These are phyloP conservation scores for Solenodon paradoxus DNA, from an alignment of 2,113 vertebrate species.

Conservation along the genomic window DNA sequence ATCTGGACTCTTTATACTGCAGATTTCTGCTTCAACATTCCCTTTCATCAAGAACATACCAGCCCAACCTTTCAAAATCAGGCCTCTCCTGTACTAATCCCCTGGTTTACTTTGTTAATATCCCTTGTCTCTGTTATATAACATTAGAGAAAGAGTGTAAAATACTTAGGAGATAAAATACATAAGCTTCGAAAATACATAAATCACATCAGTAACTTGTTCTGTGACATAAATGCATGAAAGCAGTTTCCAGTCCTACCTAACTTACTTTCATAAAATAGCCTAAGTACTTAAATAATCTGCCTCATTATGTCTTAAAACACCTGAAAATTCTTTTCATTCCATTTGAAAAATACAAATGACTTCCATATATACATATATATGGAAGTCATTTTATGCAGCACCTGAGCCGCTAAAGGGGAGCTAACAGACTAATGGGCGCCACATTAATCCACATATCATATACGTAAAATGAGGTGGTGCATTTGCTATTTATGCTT, in stretches of 20 bases:
- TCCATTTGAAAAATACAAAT: background rate
- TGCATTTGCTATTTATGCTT: constrained; percentile 51
- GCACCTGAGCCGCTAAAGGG: background rate
- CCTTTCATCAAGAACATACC: background rate
- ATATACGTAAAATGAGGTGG: constrained; percentile 7
- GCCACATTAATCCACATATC: background rate
- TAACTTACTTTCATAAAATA: background rate
- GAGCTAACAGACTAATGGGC: background rate
- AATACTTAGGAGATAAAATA: background rate
- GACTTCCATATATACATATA: constrained; percentile 15
- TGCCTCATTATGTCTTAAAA: constrained; percentile 39
- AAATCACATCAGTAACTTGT: background rate
- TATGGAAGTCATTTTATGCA: constrained; percentile 35
- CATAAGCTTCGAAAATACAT: background rate
- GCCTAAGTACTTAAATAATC: background rate
- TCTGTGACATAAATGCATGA: background rate
- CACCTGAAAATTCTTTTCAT: constrained; percentile 26
- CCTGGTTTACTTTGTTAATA: background rate
- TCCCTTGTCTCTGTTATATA: background rate
- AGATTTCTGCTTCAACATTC: background rate
- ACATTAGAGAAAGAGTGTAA: background rate
- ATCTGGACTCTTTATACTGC: background rate
- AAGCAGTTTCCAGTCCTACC: background rate
- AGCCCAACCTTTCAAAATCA: background rate
- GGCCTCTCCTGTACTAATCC: background rate